A percentile compares a stretch with the other conserved stretches of the same genome.
phyloP scores from a whole-genome alignment of 2,888 invertebrate species.

The Apodemia duryi region DNA sequence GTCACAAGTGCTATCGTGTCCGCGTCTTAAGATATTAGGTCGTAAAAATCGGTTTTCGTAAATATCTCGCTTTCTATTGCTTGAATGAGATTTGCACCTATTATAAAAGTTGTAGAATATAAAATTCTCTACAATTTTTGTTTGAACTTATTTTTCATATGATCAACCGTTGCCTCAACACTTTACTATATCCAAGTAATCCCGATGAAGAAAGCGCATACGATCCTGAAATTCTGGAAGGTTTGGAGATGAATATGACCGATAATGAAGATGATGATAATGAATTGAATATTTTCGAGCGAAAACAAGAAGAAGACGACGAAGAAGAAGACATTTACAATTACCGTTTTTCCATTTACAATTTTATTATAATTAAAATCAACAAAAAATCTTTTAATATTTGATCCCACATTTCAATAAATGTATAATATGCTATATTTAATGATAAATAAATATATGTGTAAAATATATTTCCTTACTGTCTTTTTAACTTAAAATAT shows the following conservation, averaged over 20 bases:
- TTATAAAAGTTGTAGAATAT: no score
- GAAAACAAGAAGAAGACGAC: constrained; percentile 17
- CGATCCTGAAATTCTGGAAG: constrained; percentile 24
- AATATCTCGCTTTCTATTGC: no score
- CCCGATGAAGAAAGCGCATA: constrained; percentile 19
- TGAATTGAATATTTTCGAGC: constrained; percentile 23
- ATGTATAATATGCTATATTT: constrained; percentile 3
- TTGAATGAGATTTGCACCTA: no score
- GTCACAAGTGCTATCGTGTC: no score
- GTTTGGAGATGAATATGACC: constrained; percentile 19
- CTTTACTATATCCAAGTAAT: constrained; percentile 20
- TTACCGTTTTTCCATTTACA: neutral
- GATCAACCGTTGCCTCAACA: constrained; percentile 19
- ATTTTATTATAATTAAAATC: neutral
- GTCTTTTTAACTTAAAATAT: neutral
- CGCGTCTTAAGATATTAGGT: no score
- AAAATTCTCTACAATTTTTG: no score
- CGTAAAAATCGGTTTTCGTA: no score
- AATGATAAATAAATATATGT: neutral
- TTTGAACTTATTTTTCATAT: no score
- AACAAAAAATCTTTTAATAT: constrained; percentile 2
- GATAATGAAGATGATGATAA: constrained; percentile 23
- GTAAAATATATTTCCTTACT: neutral
- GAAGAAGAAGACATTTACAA: constrained; percentile 7
- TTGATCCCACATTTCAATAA: constrained; percentile 4